Evolutionary conservation across 2,113 vertebrate genomes (phyloP).

Genomic region (Callocephalon fimbriatum): DNA sequence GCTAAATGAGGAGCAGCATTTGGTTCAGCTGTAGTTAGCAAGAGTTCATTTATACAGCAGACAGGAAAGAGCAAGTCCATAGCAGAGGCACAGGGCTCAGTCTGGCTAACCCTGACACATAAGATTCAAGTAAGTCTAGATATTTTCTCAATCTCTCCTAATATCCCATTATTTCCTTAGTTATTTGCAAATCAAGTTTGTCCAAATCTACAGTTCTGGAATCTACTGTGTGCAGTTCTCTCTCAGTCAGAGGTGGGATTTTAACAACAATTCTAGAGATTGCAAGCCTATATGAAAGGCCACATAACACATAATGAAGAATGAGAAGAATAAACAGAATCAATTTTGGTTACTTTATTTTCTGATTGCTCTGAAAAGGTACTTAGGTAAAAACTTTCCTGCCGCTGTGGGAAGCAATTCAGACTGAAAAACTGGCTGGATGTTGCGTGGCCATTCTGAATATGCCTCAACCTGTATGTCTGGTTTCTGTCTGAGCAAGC

Average conservation of each 20-base stretch:
- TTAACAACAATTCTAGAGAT: background rate
- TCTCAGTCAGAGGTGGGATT: background rate
- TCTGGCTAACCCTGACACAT: background rate
- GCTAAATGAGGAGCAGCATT: background rate
- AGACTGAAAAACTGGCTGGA: background rate
- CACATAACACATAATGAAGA: background rate
- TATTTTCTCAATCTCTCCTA: background rate
- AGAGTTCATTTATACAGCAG: background rate
- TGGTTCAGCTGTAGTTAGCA: background rate
- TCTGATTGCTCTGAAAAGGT: background rate
- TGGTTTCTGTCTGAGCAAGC: slow-evolving; percentile 7
- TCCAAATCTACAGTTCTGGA: background rate
- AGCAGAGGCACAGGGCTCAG: background rate
- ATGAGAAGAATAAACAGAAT: background rate
- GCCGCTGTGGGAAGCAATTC: background rate
- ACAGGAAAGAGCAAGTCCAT: background rate
- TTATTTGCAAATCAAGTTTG: background rate
- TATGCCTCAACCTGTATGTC: background rate
- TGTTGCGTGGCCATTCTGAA: background rate
- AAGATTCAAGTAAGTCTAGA: background rate
- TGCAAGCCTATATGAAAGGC: background rate
- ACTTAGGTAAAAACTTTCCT: background rate
- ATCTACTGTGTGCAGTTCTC: background rate
- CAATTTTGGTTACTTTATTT: background rate
- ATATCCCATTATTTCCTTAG: background rate